phyloP scores from a whole-genome alignment of 2,797 vertebrate species.

The Chrysocyon brachyurus region DNA sequence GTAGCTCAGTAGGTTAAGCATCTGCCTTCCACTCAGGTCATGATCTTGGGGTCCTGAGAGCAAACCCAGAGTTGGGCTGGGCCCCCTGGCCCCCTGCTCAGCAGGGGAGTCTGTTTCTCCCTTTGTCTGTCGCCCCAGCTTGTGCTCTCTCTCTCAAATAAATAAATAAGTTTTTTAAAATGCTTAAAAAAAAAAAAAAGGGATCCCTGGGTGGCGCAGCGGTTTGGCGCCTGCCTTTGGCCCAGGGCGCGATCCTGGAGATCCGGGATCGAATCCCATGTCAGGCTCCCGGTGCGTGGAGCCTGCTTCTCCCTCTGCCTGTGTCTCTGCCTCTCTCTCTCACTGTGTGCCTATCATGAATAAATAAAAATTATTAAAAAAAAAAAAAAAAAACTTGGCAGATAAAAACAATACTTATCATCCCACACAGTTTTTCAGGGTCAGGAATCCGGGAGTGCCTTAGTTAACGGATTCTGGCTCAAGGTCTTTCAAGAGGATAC shows the following conservation, averaged over 20 bases:
- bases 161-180: neutral
- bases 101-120: neutral
- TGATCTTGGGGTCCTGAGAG: neutral
- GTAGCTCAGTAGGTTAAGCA: neutral
- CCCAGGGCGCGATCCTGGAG: too few species aligned
- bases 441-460: neutral
- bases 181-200: neutral
- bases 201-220: too few species aligned
- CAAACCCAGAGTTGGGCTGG: fast-evolving
- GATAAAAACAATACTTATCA: neutral
- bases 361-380: too few species aligned
- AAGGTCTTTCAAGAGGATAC: neutral
- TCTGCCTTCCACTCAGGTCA: neutral
- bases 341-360: too few species aligned
- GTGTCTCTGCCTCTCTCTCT: too few species aligned
- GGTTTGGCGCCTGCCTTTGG: too few species aligned
- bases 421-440: neutral
- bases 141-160: neutral
- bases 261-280: too few species aligned
- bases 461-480: neutral
- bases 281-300: too few species aligned
- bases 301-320: too few species aligned
- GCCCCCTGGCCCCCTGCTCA: neutral
- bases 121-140: neutral
- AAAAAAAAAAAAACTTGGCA: neutral